Percentiles rank a stretch among this genome's conserved stretches.
Evolutionary conservation across 2,113 vertebrate genomes (phyloP).

Genomic region (Camelus dromedarius): DNA sequence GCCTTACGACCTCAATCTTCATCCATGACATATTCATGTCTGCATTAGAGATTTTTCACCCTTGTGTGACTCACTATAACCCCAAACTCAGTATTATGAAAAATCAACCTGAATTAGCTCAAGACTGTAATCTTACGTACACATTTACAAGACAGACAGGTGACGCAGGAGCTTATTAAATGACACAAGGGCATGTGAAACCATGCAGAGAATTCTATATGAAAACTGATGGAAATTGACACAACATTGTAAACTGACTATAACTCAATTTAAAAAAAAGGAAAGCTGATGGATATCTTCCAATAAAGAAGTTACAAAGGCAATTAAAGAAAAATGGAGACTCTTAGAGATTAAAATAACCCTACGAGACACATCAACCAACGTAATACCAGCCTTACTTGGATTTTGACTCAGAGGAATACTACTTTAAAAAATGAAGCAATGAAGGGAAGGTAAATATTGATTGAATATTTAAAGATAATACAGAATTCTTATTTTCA

Average conservation of each 20-base stretch:
- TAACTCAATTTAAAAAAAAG: too few relatives aligned
- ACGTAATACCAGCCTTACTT: background rate
- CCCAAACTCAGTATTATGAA: background rate
- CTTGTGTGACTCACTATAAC: background rate
- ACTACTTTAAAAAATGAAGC: background rate
- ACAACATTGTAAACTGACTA: too few relatives aligned
- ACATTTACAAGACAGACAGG: background rate
- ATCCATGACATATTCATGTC: background rate
- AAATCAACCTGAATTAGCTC: background rate
- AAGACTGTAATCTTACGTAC: background rate
- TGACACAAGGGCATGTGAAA: background rate
- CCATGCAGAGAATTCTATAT: background rate
- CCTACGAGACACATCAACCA: background rate
- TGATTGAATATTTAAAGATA: background rate
- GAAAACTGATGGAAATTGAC: background rate
- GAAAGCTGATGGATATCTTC: background rate
- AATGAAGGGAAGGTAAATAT: background rate
- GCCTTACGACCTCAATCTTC: background rate
- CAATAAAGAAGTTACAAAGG: background rate
- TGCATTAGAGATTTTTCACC: background rate
- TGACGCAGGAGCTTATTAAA: too few relatives aligned
- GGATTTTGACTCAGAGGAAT: background rate
- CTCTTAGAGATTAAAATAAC: background rate
- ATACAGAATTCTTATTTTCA: background rate
- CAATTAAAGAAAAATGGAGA: background rate